phyloP scores from a whole-genome alignment of 2,888 invertebrate species.

The Tricholauxania praeusta region DNA sequence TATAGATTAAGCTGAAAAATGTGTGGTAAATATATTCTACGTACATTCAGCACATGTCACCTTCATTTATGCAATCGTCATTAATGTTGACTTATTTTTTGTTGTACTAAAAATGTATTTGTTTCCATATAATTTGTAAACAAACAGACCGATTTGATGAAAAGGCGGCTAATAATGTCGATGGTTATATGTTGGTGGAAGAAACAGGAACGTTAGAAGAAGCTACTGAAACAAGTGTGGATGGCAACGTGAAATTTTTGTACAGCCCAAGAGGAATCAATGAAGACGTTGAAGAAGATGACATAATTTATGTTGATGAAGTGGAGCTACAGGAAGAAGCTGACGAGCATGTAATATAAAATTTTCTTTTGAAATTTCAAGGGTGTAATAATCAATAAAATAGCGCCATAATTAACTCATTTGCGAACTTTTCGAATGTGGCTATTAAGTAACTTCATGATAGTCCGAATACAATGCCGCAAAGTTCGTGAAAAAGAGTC shows the following conservation, averaged over 20 bases:
- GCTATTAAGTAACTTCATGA: too few relatives aligned
- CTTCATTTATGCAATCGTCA: background rate
- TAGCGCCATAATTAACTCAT: too few relatives aligned
- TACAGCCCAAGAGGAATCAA: background rate
- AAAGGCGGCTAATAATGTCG: background rate
- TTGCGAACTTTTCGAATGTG: too few relatives aligned
- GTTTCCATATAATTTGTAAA: background rate
- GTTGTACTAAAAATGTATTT: too few relatives aligned
- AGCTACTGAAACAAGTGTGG: background rate
- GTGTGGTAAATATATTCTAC: constrained; percentile 33
- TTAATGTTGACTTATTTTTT: background rate
- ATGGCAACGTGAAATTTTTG: background rate
- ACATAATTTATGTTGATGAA: background rate
- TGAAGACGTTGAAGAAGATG: background rate
- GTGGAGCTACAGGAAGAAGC: background rate
- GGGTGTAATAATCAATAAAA: background rate
- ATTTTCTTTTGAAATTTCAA: background rate
- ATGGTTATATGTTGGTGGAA: constrained; percentile 13
- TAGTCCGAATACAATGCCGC: too few relatives aligned
- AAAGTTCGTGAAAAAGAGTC: too few relatives aligned
- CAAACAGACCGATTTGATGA: constrained; percentile 4
- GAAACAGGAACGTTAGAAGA: background rate
- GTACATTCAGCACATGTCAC: background rate
- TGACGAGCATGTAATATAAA: background rate
- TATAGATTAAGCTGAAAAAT: constrained; percentile 17